Evolutionary conservation across 2,888 invertebrate species (phyloP).

Genomic region (Pseudococcus viburni): DNA sequence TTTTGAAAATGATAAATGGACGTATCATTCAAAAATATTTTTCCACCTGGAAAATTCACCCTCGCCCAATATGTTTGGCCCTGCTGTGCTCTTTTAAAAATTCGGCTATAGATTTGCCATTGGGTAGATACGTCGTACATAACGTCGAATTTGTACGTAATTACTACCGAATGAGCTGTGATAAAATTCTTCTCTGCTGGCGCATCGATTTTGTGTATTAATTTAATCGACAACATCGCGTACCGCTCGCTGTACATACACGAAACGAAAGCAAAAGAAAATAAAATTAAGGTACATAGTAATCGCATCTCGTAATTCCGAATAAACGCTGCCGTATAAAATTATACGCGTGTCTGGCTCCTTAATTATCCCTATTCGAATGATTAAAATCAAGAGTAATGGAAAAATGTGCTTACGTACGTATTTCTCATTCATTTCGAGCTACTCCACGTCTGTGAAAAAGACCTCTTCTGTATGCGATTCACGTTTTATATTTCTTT

Average conservation of each 20-base stretch:
- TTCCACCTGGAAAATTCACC: too few species aligned
- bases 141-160: slow-evolving; percentile 18
- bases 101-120: too few species aligned
- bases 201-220: not conserved
- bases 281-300: not conserved
- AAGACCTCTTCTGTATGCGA: not conserved
- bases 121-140: not conserved
- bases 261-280: not conserved
- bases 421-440: not conserved
- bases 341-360: not conserved
- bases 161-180: not conserved
- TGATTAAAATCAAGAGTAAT: not conserved
- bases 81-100: too few species aligned
- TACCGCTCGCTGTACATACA: not conserved
- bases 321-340: not conserved
- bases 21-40: too few species aligned
- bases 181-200: not conserved
- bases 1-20: too few species aligned
- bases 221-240: not conserved
- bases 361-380: not conserved
- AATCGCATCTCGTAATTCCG: not conserved
- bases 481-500: not conserved
- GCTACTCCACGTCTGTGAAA: not conserved
- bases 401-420: not conserved
- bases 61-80: too few species aligned